These are phyloP conservation scores for Dynastes hyllus DNA, from an alignment of 2,888 invertebrate genomes.

Conservation along the genomic window DNA sequence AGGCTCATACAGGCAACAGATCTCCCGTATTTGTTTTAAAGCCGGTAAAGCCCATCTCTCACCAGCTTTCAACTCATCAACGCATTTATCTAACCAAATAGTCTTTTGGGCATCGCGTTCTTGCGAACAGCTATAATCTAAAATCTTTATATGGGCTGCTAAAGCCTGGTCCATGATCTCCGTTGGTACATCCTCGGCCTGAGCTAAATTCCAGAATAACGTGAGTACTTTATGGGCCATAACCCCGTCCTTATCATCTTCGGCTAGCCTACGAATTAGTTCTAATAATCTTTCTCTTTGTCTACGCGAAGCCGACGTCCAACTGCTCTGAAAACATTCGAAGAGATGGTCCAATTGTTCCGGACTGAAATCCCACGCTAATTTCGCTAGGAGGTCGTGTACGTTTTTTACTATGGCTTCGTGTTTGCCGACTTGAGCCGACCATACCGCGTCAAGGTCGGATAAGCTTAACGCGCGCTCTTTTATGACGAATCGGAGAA, in stretches of 20 bases:
- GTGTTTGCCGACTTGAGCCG: slow-evolving; percentile 97
- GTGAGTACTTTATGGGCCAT: slow-evolving; percentile 98
- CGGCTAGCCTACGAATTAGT: slow-evolving; percentile 94
- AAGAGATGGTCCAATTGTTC: slow-evolving; percentile 98
- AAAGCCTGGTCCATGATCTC: slow-evolving; percentile 98
- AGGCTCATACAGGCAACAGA: slow-evolving; percentile 95
- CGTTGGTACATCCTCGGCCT: slow-evolving; percentile 95
- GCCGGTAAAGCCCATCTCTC: slow-evolving; percentile 96
- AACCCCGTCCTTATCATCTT: slow-evolving; percentile 98
- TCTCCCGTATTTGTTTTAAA: slow-evolving; percentile 95
- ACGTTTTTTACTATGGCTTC: slow-evolving; percentile 99
- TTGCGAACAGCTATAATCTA: slow-evolving; percentile 98
- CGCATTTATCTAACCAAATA: slow-evolving; percentile 94
- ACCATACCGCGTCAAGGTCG: slow-evolving; percentile 97
- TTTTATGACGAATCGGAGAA: slow-evolving; percentile 97
- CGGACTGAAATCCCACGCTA: slow-evolving; percentile 98
- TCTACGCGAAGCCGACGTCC: slow-evolving; percentile 96
- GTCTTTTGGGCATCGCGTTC: slow-evolving; percentile 97
- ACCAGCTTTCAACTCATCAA: slow-evolving; percentile 92
- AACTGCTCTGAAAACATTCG: slow-evolving; percentile 94
- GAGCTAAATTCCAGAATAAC: slow-evolving; percentile 97
- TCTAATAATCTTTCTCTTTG: slow-evolving; percentile 96
- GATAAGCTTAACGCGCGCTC: slow-evolving; percentile 90
- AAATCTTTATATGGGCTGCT: slow-evolving; percentile 95
- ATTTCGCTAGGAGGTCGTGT: slow-evolving; percentile 94